Percentiles rank a stretch among this genome's conserved stretches.
Evolutionary conservation across 2,888 invertebrate species (phyloP).

Genomic region (Euzetes globulus): DNA sequence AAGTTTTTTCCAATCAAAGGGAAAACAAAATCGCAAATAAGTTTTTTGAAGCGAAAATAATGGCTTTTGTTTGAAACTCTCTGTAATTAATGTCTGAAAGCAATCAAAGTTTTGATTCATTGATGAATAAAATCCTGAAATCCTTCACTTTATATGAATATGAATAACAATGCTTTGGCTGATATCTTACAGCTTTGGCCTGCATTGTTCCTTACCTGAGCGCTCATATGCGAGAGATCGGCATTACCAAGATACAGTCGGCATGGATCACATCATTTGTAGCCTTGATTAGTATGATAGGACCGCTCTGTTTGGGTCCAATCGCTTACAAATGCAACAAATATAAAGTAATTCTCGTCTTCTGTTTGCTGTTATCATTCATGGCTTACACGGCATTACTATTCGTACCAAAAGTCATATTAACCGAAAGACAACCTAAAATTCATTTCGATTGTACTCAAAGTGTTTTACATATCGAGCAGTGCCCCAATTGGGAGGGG

Average conservation of each 20-base stretch:
- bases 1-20: too few relatives aligned
- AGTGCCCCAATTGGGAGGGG: slow-evolving; percentile 41
- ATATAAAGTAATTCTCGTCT: slow-evolving; percentile 46
- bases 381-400: slow-evolving; percentile 45
- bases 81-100: too few relatives aligned
- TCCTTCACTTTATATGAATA: too few relatives aligned
- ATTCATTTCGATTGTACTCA: slow-evolving; percentile 42
- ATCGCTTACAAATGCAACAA: slow-evolving; percentile 64
- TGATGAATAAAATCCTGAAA: too few relatives aligned
- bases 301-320: slow-evolving; percentile 67
- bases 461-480: slow-evolving; percentile 41
- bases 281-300: slow-evolving; percentile 67
- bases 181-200: slow-evolving; percentile 60
- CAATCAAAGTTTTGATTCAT: too few relatives aligned
- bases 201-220: slow-evolving; percentile 73
- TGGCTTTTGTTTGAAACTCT: too few relatives aligned
- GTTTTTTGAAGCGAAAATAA: too few relatives aligned
- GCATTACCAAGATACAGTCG: slow-evolving; percentile 65
- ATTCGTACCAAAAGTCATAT: slow-evolving; percentile 44
- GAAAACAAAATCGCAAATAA: too few relatives aligned
- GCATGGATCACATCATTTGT: slow-evolving; percentile 69
- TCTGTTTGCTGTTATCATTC: slow-evolving; percentile 46
- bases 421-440: slow-evolving; percentile 39
- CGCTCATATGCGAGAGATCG: slow-evolving; percentile 65
- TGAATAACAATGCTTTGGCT: neutral